Percentiles rank a stretch among this genome's conserved stretches.
Conservation (phyloP, 1,140 invertebrate genomes). For the Stratiolaelaps scimitus region DNA sequence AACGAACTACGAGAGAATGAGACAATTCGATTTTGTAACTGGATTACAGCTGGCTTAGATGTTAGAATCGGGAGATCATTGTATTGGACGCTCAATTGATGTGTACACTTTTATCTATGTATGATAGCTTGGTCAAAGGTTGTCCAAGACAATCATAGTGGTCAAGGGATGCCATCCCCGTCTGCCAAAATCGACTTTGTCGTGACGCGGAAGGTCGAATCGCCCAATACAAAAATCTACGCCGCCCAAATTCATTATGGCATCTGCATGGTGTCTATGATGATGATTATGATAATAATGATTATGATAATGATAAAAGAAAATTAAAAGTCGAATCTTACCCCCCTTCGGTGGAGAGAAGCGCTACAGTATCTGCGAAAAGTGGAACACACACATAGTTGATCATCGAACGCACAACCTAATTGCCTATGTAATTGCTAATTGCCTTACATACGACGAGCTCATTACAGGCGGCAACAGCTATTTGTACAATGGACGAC, state of each 20-base stretch:
- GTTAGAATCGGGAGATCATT: too few relatives aligned
- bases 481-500: background rate
- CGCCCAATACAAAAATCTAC: background rate
- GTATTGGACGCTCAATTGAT: too few relatives aligned
- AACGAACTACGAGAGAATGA: too few relatives aligned
- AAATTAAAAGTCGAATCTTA: background rate
- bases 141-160: too few relatives aligned
- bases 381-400: background rate
- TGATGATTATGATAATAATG: background rate
- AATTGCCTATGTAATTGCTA: background rate
- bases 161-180: too few relatives aligned
- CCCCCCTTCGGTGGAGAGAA: slow-evolving; percentile 25
- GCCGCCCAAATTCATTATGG: background rate
- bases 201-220: background rate
- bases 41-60: too few relatives aligned
- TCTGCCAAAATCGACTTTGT: too few relatives aligned
- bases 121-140: too few relatives aligned
- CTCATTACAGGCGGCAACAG: background rate
- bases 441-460: background rate
- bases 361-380: slow-evolving; percentile 26
- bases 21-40: too few relatives aligned
- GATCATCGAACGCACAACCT: background rate
- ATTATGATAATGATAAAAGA: background rate
- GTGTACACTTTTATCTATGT: too few relatives aligned
- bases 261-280: background rate